Conservation (phyloP, 1,140 invertebrate genomes). For the Bursaphelenchus mucronatus region DNA sequence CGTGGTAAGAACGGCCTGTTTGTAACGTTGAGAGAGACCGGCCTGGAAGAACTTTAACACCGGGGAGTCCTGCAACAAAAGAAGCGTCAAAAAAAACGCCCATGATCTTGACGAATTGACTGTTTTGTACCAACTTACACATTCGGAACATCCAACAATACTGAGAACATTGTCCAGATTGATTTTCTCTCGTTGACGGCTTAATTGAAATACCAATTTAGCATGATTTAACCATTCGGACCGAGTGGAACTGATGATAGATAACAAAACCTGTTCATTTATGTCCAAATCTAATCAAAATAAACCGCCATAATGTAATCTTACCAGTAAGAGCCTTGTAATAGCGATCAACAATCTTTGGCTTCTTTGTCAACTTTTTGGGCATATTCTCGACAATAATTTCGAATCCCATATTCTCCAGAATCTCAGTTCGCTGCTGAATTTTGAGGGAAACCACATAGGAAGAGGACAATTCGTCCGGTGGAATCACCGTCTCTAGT, state of each 20-base stretch:
- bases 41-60: conserved; percentile 38
- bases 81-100: conserved; percentile 8
- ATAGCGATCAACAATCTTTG: conserved; percentile 28
- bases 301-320: conserved; percentile 8
- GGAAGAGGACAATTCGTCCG: conserved; percentile 19
- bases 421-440: conserved; percentile 1
- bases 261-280: conserved; percentile 25
- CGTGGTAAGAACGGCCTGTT: conserved; percentile 38
- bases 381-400: conserved; percentile 23
- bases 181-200: conserved; percentile 29
- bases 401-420: conserved; percentile 19
- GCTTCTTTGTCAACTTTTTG: conserved; percentile 1
- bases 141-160: conserved; percentile 34
- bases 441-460: conserved; percentile 10
- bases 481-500: conserved; percentile 19
- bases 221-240: conserved; percentile 44
- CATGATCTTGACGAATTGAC: not conserved
- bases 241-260: conserved; percentile 26
- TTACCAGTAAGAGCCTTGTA: conserved; percentile 23
- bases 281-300: conserved; percentile 21
- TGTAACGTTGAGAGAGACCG: conserved; percentile 33
- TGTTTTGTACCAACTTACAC: conserved; percentile 8
- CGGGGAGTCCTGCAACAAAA: conserved; percentile 36
- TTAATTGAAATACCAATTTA: conserved; percentile 37
- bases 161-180: conserved; percentile 28